Evolutionary conservation across 2,113 vertebrate genomes (phyloP).

Genomic region (Myocastor coypus): DNA sequence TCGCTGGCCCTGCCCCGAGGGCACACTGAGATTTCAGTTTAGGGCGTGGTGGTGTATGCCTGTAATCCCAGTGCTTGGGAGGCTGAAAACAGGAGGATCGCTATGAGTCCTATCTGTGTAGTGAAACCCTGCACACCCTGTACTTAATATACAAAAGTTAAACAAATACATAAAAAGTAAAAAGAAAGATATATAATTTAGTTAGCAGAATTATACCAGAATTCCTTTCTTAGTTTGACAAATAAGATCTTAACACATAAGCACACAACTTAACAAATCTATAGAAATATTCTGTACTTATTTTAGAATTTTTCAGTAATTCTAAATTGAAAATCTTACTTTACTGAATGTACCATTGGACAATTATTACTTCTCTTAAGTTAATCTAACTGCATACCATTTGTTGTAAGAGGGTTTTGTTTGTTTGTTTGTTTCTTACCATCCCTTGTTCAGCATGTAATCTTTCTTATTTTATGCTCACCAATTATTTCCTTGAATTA

Average conservation of each 20-base stretch:
- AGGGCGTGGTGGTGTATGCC: too few species aligned
- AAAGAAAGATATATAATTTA: background rate
- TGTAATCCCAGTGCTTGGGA: too few species aligned
- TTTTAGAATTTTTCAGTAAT: background rate
- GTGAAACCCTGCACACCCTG: too few species aligned
- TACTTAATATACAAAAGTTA: too few species aligned
- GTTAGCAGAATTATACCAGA: background rate
- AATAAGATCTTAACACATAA: background rate
- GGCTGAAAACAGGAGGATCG: too few species aligned
- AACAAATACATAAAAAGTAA: too few species aligned
- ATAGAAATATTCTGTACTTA: background rate
- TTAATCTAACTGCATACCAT: background rate
- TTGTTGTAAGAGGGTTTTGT: slow-evolving; percentile 11
- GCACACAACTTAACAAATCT: background rate
- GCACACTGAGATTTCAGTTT: too few species aligned
- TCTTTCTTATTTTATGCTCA: background rate
- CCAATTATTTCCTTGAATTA: background rate
- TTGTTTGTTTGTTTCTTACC: background rate
- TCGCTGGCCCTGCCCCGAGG: too few species aligned
- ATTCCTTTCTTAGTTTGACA: background rate
- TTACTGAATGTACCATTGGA: background rate
- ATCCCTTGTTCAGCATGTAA: background rate
- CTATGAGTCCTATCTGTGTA: too few species aligned
- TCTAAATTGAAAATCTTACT: slow-evolving; percentile 1
- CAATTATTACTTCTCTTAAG: background rate